phyloP scores from a whole-genome alignment of 2,888 invertebrate genomes.

The Laothoe populi region DNA sequence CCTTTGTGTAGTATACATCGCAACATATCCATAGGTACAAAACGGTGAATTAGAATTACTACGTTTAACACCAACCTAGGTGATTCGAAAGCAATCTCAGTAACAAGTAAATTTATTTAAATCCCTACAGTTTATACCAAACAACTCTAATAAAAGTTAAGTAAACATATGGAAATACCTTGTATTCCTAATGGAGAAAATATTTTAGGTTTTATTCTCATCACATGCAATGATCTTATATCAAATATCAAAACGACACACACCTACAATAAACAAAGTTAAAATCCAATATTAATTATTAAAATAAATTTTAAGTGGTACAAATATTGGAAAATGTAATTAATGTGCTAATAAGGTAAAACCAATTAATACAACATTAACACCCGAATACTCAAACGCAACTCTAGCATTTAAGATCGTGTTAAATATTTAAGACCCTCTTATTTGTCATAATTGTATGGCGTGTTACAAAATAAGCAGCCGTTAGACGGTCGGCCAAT shows the following conservation, averaged over 20 bases:
- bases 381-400: too few relatives aligned
- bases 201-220: constrained; percentile 9
- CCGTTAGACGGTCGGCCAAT: too few relatives aligned
- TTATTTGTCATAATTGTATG: too few relatives aligned
- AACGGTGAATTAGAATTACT: neutral
- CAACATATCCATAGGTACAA: too few relatives aligned
- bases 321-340: constrained; percentile 1
- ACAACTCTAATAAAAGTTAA: constrained; percentile 2
- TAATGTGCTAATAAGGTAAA: neutral
- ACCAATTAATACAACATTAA: constrained; percentile 5
- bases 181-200: neutral
- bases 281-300: neutral
- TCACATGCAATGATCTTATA: neutral
- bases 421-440: too few relatives aligned
- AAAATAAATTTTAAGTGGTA: neutral
- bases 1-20: neutral
- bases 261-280: neutral
- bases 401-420: too few relatives aligned
- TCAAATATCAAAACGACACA: neutral
- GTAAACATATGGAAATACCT: neutral
- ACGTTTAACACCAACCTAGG: neutral
- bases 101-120: constrained; percentile 6
- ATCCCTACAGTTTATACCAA: constrained; percentile 4
- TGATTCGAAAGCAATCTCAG: neutral
- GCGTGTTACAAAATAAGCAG: too few relatives aligned